Percentiles rank a stretch among this genome's conserved stretches.
Evolutionary conservation across 2,797 vertebrate species (phyloP).

Genomic region (Cichlasoma orientale): DNA sequence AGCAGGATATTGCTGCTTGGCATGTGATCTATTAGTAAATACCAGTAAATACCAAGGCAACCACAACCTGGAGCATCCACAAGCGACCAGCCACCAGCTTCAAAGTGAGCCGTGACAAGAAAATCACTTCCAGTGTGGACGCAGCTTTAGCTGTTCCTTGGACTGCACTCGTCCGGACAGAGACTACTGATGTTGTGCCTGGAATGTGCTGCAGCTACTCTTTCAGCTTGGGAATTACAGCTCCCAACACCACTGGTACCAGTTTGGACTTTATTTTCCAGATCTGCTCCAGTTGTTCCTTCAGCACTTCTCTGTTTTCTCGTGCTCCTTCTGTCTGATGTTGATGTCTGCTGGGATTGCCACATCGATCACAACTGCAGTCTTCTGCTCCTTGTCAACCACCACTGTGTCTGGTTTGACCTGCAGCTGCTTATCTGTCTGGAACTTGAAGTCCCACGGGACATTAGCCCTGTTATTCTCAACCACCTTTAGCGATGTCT

Average conservation of each 20-base stretch:
- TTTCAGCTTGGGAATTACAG: not conserved
- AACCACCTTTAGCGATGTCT: not conserved
- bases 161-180: not conserved
- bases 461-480: not conserved
- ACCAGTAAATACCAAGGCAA: not conserved
- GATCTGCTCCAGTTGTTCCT: not conserved
- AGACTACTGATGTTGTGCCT: not conserved
- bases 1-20: not conserved
- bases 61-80: not conserved
- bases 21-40: rapidly evolving
- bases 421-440: not conserved
- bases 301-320: not conserved
- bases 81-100: not conserved
- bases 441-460: not conserved
- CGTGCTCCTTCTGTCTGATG: not conserved
- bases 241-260: not conserved
- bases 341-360: not conserved
- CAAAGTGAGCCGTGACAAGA: not conserved
- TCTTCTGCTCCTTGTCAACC: too few species aligned
- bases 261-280: not conserved
- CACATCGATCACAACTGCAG: too few species aligned
- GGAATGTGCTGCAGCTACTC: too few species aligned
- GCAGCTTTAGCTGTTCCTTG: not conserved
- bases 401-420: too few species aligned
- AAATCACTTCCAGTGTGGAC: not conserved